A percentile compares a stretch with the other conserved stretches of the same genome.
Evolutionary conservation across 64 coral and sea anemone genomes (phyloP).

Genomic region (Stichodactyla mertensii): DNA sequence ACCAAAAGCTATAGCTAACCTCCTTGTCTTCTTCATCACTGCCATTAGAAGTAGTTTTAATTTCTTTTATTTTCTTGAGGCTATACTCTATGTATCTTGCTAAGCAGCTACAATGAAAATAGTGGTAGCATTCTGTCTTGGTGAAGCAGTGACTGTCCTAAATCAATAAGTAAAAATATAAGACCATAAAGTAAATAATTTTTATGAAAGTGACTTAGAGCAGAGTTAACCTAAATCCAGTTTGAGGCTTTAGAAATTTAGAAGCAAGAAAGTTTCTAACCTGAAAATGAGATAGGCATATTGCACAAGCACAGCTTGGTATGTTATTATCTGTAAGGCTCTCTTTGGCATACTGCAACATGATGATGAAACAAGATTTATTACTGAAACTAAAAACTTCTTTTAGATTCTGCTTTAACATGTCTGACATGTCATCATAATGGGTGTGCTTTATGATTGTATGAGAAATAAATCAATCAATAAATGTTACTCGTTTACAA

Average conservation of each 20-base stretch:
- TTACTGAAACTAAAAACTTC: neutral
- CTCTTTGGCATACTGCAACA: conserved; percentile 85
- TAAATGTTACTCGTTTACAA: too few species aligned
- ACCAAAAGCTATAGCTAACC: neutral
- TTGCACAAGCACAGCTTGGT: conserved; percentile 93
- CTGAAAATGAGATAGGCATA: conserved; percentile 90
- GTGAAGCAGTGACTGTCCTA: conserved; percentile 79
- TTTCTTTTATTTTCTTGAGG: conserved; percentile 14
- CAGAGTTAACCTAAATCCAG: neutral
- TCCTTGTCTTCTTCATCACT: neutral
- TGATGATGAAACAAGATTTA: neutral
- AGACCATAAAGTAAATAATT: neutral
- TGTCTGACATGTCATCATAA: too few species aligned
- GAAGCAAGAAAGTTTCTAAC: conserved; percentile 16
- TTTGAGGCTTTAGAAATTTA: neutral
- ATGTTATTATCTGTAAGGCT: conserved; percentile 95
- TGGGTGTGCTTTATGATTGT: too few species aligned
- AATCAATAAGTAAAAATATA: conserved; percentile 9
- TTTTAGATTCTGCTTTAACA: too few species aligned
- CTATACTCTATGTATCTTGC: conserved; percentile 71
- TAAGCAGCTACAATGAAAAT: conserved; percentile 87
- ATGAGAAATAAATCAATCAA: too few species aligned
- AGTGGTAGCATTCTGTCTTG: conserved; percentile 95
- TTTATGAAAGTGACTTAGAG: too few species aligned
- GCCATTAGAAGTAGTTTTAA: neutral